Evolutionary conservation across 2,797 vertebrate genomes (phyloP), one percentile per base, ranked within the genome.

Genomic region (Syngnathus rostellatus): DNA sequence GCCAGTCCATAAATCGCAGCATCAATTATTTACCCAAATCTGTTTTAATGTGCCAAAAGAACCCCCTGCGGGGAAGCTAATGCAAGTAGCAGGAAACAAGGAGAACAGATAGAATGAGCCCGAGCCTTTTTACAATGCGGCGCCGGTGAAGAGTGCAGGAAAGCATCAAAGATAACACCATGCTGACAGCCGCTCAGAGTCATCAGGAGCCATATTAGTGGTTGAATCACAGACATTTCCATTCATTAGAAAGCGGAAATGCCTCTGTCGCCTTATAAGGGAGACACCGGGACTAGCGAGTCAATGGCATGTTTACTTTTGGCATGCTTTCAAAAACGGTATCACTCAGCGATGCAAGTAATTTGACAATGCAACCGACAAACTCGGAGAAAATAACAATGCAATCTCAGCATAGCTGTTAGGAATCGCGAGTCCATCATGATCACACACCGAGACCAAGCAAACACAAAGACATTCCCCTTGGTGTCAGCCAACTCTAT

Each of bases 1-100:
- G 83, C 43, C 68, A 87, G 83, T 86, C 85, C 87, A 88, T 89
- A 90, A 88, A 89, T 89, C 64, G 80, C 76, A 74, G 74, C 86
- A 90, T 90, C 83, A 89, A 90, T 90, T 89, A 90, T 90, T 90
- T 83, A 90, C 78, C 83, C 74, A 88, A 88, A 89, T 88, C 86
- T 86, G 83, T 85, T 87, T 88, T 88, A 89, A 90, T 88, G 87
- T 88, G 89, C 86, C 77, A 87, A 89, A 88, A 83, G 86, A 88
- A 88, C 82, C 76, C 87, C 87, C 84, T 67, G 69, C 16, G 82
- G 84, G 64, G 38, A 21, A 65, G 76, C 89, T 90, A 90, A 90
- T 90, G 89, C 87, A 87, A 86, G 80, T 70, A 80, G 77, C 87
- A 86, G 87, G 87, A 90, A 90, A 84, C 53, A 63, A 84, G 71